Percentiles rank a stretch among this genome's conserved stretches.
phyloP scores from a whole-genome alignment of 2,888 invertebrate genomes.

The Drosophila siamana region DNA sequence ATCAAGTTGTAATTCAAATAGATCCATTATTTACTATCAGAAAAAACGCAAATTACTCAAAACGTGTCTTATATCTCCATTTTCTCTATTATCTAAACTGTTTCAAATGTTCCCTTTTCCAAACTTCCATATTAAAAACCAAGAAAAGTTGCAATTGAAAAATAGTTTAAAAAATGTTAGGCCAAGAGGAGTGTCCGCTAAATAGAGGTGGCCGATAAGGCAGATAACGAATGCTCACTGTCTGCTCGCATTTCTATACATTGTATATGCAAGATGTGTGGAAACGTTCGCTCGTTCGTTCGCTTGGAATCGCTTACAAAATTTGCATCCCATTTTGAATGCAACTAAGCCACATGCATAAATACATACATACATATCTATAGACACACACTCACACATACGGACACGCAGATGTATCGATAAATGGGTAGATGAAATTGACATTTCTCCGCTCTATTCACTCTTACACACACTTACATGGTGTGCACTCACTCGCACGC shows the following conservation, averaged over 20 bases:
- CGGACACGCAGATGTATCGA: slow-evolving; percentile 10
- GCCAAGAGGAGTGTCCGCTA: no score
- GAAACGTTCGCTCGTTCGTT: slow-evolving; percentile 3
- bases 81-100: no score
- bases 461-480: background rate
- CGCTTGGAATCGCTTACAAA: slow-evolving; percentile 5
- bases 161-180: no score
- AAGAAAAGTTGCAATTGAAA: no score
- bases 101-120: no score
- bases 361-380: slow-evolving; percentile 6
- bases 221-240: background rate
- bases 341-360: slow-evolving; percentile 24
- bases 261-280: slow-evolving; percentile 11
- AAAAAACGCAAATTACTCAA: no score
- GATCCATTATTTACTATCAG: no score
- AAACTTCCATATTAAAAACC: no score
- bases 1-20: no score
- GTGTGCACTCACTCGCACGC: slow-evolving; percentile 8
- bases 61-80: no score
- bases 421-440: slow-evolving; percentile 35
- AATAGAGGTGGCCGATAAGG: no score
- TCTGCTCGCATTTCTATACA: slow-evolving; percentile 1
- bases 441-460: slow-evolving; percentile 31
- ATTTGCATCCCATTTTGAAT: slow-evolving; percentile 28
- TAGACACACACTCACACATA: background rate